Evolutionary conservation across 2,113 vertebrate species (phyloP).

Genomic region (Coreoperca whiteheadi): DNA sequence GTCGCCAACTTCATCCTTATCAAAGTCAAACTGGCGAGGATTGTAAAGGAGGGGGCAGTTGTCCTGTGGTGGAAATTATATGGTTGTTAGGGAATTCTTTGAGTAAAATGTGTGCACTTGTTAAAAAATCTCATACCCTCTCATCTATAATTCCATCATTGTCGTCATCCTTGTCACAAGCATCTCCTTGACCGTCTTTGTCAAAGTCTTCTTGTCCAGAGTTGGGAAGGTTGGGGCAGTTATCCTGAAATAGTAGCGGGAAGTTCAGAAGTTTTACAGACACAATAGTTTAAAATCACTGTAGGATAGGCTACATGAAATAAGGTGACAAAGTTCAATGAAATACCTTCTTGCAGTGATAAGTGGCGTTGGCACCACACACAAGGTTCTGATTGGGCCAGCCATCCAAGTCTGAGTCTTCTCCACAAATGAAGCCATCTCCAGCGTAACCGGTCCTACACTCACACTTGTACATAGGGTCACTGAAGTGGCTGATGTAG

Average conservation of each 20-base stretch:
- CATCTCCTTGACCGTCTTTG: conserved; percentile 95
- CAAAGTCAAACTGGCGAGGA: conserved; percentile 95
- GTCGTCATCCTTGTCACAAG: conserved; percentile 97
- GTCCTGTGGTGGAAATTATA: conserved; percentile 83
- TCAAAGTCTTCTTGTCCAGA: conserved; percentile 99
- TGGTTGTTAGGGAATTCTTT: neutral
- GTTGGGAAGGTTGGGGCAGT: conserved; percentile 96
- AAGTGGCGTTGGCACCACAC: conserved; percentile 92
- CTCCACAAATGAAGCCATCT: conserved; percentile 94
- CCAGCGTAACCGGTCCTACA: conserved; percentile 96
- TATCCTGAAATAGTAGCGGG: conserved; percentile 86
- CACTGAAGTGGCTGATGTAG: conserved; percentile 95
- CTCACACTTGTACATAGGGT: conserved; percentile 98
- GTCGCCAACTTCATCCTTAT: conserved; percentile 97
- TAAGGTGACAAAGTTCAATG: neutral
- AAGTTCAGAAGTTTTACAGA: neutral
- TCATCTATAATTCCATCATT: conserved; percentile 94
- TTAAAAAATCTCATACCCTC: conserved; percentile 82
- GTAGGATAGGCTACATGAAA: neutral
- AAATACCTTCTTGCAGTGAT: conserved; percentile 94
- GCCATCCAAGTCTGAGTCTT: conserved; percentile 97
- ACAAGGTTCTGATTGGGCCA: conserved; percentile 97
- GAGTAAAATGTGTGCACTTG: neutral
- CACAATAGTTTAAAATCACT: neutral
- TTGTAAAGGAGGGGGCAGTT: conserved; percentile 97